These are phyloP conservation scores for Eristalis intricaria DNA, from an alignment of 2,888 invertebrate genomes.

Conservation along the genomic window DNA sequence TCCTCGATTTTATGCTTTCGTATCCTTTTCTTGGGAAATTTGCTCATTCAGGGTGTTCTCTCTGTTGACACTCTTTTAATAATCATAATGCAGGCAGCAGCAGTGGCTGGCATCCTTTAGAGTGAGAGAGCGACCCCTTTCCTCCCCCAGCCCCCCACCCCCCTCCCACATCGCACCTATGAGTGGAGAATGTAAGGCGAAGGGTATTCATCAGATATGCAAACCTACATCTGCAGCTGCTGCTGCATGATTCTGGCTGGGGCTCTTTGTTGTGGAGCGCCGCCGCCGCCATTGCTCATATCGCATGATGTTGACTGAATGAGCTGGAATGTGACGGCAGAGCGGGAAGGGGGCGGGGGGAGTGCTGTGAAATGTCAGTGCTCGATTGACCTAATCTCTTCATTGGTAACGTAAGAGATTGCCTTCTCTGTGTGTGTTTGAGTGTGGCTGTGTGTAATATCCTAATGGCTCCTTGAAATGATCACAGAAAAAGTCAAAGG, in stretches of 20 bases:
- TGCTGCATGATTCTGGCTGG: background rate
- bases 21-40: conserved; percentile 15
- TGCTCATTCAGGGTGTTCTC: conserved; percentile 6
- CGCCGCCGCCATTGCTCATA: background rate
- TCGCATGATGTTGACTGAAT: background rate
- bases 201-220: background rate
- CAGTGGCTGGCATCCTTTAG: background rate
- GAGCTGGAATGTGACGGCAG: background rate
- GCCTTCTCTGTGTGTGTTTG: background rate
- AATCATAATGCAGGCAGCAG: conserved; percentile 23
- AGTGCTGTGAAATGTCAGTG: background rate
- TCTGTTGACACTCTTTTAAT: conserved; percentile 33
- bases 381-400: background rate
- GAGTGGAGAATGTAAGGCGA: background rate
- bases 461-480: background rate
- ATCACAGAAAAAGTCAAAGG: background rate
- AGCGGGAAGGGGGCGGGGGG: background rate
- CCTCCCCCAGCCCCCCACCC: background rate
- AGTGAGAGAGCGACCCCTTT: background rate
- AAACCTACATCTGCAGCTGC: background rate
- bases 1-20: conserved; percentile 32
- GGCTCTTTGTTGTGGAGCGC: background rate
- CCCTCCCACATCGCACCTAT: background rate
- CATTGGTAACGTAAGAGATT: background rate
- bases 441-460: background rate